Evolutionary conservation across 1,140 invertebrate genomes (phyloP).

Genomic region (Epicauta chinensis): DNA sequence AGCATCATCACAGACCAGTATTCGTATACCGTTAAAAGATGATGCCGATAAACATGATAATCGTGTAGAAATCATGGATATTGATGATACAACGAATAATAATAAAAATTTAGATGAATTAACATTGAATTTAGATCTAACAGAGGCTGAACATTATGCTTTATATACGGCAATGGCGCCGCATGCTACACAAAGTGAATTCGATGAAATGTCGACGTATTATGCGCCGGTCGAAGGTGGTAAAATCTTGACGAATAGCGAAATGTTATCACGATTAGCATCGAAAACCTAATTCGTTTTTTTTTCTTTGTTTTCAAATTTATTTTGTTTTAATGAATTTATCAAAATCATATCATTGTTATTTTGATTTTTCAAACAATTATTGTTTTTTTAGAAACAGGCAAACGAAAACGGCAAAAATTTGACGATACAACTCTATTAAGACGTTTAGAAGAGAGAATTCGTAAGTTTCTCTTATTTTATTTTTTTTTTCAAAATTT

Average conservation of each 20-base stretch:
- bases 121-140: constrained; percentile 53
- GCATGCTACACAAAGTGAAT: constrained; percentile 75
- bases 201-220: constrained; percentile 80
- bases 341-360: constrained; percentile 38
- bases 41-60: constrained; percentile 27
- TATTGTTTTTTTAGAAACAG: constrained; percentile 43
- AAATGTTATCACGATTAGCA: constrained; percentile 24
- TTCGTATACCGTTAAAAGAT: constrained; percentile 56
- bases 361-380: constrained; percentile 17
- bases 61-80: too few species aligned
- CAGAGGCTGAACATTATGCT: constrained; percentile 80
- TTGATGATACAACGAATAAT: constrained; percentile 8
- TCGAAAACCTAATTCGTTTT: constrained; percentile 28
- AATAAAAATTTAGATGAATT: constrained; percentile 34
- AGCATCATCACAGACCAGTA: constrained; percentile 38
- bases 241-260: constrained; percentile 48
- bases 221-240: constrained; percentile 76
- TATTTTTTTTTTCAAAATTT: constrained; percentile 13
- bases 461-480: constrained; percentile 50
- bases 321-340: constrained; percentile 21
- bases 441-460: constrained; percentile 48
- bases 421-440: constrained; percentile 50
- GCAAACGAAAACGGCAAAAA: constrained; percentile 54
- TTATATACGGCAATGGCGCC: constrained; percentile 77
- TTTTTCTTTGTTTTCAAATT: constrained; percentile 7